Conservation (phyloP, 2,113 vertebrate genomes). For the Oxyura jamaicensis region DNA sequence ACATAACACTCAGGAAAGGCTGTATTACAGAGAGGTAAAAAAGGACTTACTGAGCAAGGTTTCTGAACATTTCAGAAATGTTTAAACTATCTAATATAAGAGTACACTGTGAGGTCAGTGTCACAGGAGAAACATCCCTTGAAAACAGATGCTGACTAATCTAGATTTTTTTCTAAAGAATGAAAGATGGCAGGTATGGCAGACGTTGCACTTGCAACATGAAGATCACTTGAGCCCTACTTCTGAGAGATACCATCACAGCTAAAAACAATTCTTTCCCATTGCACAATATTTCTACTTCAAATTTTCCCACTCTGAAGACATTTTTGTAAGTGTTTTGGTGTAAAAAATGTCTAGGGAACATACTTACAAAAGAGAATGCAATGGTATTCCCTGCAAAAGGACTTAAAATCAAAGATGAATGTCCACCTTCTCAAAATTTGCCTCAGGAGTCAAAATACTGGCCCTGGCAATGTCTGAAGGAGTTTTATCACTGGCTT, state of each 20-base stretch:
- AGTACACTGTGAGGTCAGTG: neutral
- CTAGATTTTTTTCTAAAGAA: neutral
- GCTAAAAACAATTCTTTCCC: neutral
- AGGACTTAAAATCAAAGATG: neutral
- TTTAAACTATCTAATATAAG: neutral
- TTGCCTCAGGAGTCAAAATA: neutral
- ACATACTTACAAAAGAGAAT: neutral
- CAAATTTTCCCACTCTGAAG: neutral
- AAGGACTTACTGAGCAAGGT: neutral
- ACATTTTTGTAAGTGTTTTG: neutral
- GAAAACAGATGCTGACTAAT: neutral
- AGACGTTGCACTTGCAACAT: neutral
- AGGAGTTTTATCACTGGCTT: neutral
- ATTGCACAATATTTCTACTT: neutral
- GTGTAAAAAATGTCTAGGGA: neutral
- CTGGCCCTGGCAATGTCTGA: neutral
- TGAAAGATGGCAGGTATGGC: neutral
- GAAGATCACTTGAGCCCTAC: neutral
- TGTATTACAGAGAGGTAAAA: neutral
- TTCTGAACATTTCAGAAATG: neutral
- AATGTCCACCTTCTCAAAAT: neutral
- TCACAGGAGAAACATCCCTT: neutral
- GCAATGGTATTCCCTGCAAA: neutral
- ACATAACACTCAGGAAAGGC: neutral
- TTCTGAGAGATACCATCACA: neutral